Evolutionary conservation across 2,888 invertebrate genomes (phyloP).

Genomic region (Phortica okadai): DNA sequence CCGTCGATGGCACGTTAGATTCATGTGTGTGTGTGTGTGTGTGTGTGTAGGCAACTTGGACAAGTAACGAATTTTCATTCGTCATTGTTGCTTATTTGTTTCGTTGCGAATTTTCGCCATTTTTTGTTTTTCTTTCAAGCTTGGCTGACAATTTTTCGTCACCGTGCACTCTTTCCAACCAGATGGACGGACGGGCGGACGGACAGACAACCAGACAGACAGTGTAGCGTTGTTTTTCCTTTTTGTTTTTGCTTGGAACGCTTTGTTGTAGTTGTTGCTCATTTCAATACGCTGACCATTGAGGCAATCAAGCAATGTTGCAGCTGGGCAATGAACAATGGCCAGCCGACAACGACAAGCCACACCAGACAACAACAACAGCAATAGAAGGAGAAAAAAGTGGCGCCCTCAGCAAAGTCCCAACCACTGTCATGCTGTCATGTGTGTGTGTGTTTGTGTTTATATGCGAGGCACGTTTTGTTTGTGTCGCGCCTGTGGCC

Average conservation of each 20-base stretch:
- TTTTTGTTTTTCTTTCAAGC: neutral
- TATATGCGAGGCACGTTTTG: constrained; percentile 67
- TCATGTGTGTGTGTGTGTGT: too few species aligned
- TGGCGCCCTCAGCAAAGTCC: neutral
- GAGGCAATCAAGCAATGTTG: neutral
- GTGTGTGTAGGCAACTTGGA: neutral
- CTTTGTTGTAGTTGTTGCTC: constrained; percentile 9
- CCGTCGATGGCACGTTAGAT: neutral
- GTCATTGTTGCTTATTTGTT: constrained; percentile 9
- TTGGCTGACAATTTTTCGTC: neutral
- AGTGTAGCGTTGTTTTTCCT: neutral
- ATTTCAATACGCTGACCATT: neutral
- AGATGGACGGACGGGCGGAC: neutral
- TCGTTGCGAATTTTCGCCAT: too few species aligned
- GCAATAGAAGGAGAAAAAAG: neutral
- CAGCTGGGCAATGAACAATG: neutral
- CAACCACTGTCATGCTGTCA: neutral
- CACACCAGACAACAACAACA: constrained; percentile 6
- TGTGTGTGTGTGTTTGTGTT: constrained; percentile 53
- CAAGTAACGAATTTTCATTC: neutral
- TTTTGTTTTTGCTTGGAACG: neutral
- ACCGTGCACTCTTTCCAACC: neutral
- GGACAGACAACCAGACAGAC: neutral
- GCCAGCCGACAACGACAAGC: neutral
- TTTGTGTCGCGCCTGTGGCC: constrained; percentile 70